phyloP scores from a whole-genome alignment of 2,113 vertebrate species.

The Corvus hawaiiensis region DNA sequence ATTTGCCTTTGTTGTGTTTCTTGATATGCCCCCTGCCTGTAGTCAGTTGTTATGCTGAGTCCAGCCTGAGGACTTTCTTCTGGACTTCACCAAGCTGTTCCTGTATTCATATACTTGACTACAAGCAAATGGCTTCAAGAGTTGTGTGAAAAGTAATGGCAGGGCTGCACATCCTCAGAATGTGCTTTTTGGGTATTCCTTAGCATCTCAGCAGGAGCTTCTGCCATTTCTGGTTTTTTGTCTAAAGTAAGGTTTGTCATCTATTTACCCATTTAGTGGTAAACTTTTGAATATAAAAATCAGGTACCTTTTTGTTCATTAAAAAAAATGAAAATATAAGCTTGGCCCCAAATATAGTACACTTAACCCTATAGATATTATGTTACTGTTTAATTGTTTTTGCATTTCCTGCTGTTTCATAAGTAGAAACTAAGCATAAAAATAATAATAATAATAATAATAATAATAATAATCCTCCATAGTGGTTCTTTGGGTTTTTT shows the following conservation, averaged over 20 bases:
- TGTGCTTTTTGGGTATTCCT: not conserved
- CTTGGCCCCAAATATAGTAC: not conserved
- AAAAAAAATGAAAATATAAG: not conserved
- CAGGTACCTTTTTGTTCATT: fast-evolving
- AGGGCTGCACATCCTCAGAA: not conserved
- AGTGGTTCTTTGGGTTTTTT: not conserved
- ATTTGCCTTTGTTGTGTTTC: not conserved
- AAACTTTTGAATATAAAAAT: not conserved
- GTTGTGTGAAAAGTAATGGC: not conserved
- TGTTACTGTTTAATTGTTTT: not conserved
- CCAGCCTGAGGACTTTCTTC: not conserved
- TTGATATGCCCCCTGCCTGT: not conserved
- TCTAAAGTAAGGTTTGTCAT: fast-evolving
- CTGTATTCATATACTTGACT: not conserved
- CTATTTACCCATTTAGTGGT: not conserved
- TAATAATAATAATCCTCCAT: not conserved
- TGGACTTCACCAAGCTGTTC: not conserved
- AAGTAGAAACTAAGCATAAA: not conserved
- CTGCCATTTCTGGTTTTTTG: not conserved
- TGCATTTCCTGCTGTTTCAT: not conserved
- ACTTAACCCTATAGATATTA: not conserved
- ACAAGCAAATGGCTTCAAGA: not conserved
- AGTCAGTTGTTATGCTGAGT: not conserved
- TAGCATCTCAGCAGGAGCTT: not conserved
- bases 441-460: not conserved